Evolutionary conservation across 2,888 invertebrate genomes (phyloP).

Genomic region (Tetanocera ferruginea): DNA sequence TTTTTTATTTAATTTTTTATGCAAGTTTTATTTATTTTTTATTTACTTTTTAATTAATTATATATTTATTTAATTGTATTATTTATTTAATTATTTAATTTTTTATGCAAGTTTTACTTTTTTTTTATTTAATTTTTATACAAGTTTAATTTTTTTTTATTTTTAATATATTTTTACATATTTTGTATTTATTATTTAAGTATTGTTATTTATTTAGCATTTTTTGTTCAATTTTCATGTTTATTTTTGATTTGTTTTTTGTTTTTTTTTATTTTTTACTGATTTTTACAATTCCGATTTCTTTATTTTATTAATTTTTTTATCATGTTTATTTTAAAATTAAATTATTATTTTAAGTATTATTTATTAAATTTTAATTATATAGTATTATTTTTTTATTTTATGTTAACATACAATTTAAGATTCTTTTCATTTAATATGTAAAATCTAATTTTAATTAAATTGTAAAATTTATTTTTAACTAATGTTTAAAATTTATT

Average conservation of each 20-base stretch:
- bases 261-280: slow-evolving; percentile 3
- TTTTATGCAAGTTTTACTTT: not conserved
- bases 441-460: too few relatives aligned
- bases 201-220: slow-evolving; percentile 1
- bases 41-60: not conserved
- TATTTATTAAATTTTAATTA: not conserved
- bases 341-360: not conserved
- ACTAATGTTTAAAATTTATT: too few relatives aligned
- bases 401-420: too few relatives aligned
- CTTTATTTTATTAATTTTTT: slow-evolving; percentile 13
- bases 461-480: too few relatives aligned
- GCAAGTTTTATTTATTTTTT: not conserved
- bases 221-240: not conserved
- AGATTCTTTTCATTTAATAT: too few relatives aligned
- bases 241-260: slow-evolving; percentile 30
- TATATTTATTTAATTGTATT: not conserved
- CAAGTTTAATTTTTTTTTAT: not conserved
- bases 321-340: slow-evolving; percentile 4
- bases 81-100: not conserved
- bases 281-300: too few relatives aligned
- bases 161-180: not conserved
- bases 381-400: too few relatives aligned
- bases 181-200: not conserved
- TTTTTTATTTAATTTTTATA: not conserved
- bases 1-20: not conserved